Evolutionary conservation across 2,113 vertebrate species (phyloP).

Genomic region (Carassius gibelio): DNA sequence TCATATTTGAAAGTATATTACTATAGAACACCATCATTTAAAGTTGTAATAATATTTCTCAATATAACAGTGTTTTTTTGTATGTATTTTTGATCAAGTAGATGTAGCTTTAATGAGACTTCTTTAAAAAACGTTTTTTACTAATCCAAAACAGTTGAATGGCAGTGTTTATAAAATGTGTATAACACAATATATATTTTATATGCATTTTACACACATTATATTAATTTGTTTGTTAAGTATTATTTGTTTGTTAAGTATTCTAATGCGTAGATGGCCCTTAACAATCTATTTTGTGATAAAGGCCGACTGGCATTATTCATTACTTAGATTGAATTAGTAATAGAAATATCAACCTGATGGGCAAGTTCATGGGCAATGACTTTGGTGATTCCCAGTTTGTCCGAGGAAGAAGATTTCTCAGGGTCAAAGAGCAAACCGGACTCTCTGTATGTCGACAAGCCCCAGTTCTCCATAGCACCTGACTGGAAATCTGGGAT

Average conservation of each 20-base stretch:
- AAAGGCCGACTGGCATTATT: neutral
- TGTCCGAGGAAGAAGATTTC: constrained; percentile 73
- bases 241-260: neutral
- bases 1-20: too few species aligned
- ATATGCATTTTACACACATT: too few species aligned
- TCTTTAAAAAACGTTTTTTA: neutral
- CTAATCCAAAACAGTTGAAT: too few species aligned
- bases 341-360: constrained; percentile 64
- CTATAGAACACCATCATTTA: too few species aligned
- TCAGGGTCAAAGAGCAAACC: constrained; percentile 72
- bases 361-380: constrained; percentile 79
- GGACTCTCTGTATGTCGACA: constrained; percentile 77
- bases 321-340: neutral
- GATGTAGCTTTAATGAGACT: neutral
- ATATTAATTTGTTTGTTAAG: neutral
- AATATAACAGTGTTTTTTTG: too few species aligned
- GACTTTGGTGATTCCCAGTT: constrained; percentile 72
- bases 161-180: too few species aligned
- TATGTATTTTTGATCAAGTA: neutral
- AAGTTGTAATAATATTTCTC: too few species aligned
- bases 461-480: constrained; percentile 80
- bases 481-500: constrained; percentile 80
- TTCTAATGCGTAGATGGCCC: neutral
- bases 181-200: too few species aligned
- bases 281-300: neutral